Evolutionary conservation across 2,113 vertebrate species (phyloP).

Genomic region (Heliornis fulica): DNA sequence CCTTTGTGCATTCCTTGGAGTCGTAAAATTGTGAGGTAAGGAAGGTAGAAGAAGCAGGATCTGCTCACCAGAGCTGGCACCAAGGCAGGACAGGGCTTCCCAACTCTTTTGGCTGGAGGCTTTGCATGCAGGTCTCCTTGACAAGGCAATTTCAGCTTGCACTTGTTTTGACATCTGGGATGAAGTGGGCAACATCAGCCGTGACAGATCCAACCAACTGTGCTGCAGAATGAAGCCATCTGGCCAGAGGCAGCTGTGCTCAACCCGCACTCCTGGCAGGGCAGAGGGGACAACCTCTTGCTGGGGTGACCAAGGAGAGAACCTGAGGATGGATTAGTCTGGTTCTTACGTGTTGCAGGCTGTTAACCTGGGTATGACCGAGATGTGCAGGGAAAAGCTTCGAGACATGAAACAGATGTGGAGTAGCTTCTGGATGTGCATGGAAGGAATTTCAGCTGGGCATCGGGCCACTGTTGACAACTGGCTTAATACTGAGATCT

Average conservation of each 20-base stretch:
- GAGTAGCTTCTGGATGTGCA: neutral
- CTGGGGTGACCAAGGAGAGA: neutral
- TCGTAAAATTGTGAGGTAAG: too few species aligned
- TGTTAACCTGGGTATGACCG: neutral
- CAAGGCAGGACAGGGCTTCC: neutral
- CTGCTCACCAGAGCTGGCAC: neutral
- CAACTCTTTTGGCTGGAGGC: rapidly evolving
- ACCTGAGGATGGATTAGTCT: rapidly evolving
- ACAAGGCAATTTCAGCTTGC: neutral
- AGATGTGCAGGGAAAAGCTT: neutral
- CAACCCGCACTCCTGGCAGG: rapidly evolving
- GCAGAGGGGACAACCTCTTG: neutral
- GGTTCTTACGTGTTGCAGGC: rapidly evolving
- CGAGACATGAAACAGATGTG: rapidly evolving
- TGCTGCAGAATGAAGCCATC: neutral
- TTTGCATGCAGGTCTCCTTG: neutral
- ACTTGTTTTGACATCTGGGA: neutral
- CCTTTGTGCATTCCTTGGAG: too few species aligned
- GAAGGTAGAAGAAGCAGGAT: too few species aligned
- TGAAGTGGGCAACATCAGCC: neutral
- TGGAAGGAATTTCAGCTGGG: neutral
- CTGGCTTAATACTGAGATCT: neutral
- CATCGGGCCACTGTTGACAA: neutral
- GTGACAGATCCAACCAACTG: neutral
- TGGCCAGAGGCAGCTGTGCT: neutral